A percentile compares a stretch with the other conserved stretches of the same genome.
Conservation (phyloP, 1,140 invertebrate genomes). For the Calephelis virginiensis region DNA sequence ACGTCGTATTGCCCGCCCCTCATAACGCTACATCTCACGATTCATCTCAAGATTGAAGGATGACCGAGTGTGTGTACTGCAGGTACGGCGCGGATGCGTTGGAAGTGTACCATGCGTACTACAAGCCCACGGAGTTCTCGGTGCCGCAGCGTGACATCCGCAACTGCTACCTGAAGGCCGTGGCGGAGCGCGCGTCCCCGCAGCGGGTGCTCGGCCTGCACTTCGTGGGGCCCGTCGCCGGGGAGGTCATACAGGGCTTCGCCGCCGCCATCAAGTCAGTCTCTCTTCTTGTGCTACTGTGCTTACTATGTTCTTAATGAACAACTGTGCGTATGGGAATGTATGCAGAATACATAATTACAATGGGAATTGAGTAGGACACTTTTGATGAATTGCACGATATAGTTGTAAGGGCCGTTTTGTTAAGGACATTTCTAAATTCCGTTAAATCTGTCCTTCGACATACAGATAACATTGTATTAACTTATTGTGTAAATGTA, state of each 20-base stretch:
- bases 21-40: no score
- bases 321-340: no score
- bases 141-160: conserved; percentile 89
- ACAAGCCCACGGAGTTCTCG: conserved; percentile 97
- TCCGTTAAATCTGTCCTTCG: no score
- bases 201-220: conserved; percentile 96
- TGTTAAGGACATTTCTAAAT: no score
- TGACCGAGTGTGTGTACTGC: conserved; percentile 76
- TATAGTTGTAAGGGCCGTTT: no score
- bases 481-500: no score
- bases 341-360: not conserved
- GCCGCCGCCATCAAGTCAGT: conserved; percentile 89
- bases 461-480: no score
- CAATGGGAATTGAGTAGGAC: no score
- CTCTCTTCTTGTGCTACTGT: no score
- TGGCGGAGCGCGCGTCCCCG: conserved; percentile 81
- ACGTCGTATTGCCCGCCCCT: no score
- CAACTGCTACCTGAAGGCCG: conserved; percentile 90
- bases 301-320: no score
- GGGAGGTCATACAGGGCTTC: conserved; percentile 98
- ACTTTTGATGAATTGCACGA: no score
- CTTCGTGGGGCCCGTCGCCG: conserved; percentile 96
- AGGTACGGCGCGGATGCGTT: conserved; percentile 84
- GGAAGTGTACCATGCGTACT: conserved; percentile 95
- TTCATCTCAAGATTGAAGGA: not conserved